phyloP scores from a whole-genome alignment of 2,113 vertebrate species.

The Ctenomys sociabilis region DNA sequence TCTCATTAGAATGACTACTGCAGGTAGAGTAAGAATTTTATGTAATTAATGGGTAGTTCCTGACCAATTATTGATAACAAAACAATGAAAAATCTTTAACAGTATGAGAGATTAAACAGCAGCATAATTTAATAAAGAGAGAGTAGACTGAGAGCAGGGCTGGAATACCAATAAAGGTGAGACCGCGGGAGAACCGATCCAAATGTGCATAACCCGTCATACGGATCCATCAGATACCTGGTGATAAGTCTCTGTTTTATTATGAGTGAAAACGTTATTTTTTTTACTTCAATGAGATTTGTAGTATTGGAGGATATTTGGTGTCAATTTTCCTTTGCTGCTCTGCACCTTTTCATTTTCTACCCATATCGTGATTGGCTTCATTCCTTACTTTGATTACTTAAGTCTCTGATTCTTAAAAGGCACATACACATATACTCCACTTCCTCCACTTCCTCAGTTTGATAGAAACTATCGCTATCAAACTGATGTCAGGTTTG shows the following conservation, averaged over 20 bases:
- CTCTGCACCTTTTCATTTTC: neutral
- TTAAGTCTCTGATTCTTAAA: neutral
- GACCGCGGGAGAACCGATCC: neutral
- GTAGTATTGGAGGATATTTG: neutral
- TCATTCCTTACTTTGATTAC: neutral
- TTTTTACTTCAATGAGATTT: neutral
- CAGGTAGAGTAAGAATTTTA: neutral
- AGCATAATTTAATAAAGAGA: neutral
- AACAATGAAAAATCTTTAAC: neutral
- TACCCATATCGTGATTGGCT: neutral
- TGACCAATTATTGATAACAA: neutral
- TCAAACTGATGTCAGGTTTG: neutral
- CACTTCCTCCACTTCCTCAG: neutral
- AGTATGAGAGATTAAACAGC: neutral
- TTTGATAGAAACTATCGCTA: neutral
- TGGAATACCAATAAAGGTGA: neutral
- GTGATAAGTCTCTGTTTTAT: neutral
- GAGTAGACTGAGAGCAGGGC: neutral
- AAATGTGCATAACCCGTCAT: neutral
- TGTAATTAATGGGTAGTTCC: neutral
- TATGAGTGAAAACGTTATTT: neutral
- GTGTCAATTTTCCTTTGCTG: neutral
- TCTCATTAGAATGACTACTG: neutral
- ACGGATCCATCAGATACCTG: neutral
- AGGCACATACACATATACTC: neutral